These are phyloP conservation scores for Cantharis rufa DNA, from an alignment of 2,888 invertebrate genomes.

Conservation along the genomic window DNA sequence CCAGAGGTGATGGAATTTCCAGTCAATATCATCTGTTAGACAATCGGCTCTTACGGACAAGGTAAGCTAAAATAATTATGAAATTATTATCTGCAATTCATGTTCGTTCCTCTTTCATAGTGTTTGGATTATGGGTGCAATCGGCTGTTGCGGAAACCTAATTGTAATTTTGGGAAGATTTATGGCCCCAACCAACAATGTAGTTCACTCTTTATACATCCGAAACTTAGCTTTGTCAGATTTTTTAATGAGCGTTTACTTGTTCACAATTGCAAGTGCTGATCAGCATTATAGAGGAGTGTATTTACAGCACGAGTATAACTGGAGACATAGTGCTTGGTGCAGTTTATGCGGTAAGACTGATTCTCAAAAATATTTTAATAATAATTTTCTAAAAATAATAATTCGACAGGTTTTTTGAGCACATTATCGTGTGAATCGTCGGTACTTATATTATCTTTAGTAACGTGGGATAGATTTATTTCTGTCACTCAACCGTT, in stretches of 20 bases:
- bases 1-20: constrained; percentile 65
- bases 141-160: constrained; percentile 63
- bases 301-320: constrained; percentile 61
- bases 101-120: constrained; percentile 47
- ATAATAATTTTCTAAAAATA: not conserved
- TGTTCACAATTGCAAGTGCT: constrained; percentile 62
- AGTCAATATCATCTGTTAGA: constrained; percentile 63
- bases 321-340: constrained; percentile 62
- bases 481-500: constrained; percentile 65
- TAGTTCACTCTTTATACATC: constrained; percentile 65
- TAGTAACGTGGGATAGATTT: constrained; percentile 67
- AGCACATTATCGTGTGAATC: constrained; percentile 66
- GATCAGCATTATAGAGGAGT: constrained; percentile 60
- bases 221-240: constrained; percentile 66
- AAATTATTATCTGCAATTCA: no score
- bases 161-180: constrained; percentile 62
- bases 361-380: not conserved
- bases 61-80: constrained; percentile 49
- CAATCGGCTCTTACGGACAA: constrained; percentile 59
- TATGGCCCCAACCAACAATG: constrained; percentile 60
- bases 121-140: constrained; percentile 65
- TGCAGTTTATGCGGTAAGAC: constrained; percentile 62
- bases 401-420: constrained; percentile 57
- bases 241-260: constrained; percentile 66
- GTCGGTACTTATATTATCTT: constrained; percentile 62